phyloP scores from a whole-genome alignment of 2,888 invertebrate genomes.

The Zaprionus lineosus region DNA sequence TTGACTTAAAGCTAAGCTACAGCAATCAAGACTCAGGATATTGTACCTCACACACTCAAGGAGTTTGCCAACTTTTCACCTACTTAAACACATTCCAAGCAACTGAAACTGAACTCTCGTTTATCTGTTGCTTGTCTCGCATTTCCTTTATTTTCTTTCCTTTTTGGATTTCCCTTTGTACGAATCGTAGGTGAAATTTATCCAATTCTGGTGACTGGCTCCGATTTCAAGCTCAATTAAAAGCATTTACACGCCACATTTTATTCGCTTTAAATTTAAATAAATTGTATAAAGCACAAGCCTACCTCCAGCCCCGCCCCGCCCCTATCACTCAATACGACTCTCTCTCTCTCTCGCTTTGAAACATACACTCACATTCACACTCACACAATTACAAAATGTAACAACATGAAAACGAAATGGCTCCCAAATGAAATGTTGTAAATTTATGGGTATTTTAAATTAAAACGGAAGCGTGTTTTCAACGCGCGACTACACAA shows the following conservation, averaged over 20 bases:
- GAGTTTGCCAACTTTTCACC: too few species aligned
- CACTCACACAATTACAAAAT: slow-evolving; percentile 75
- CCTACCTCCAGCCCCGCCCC: slow-evolving; percentile 9
- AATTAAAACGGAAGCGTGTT: slow-evolving; percentile 83
- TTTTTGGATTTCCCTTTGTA: not conserved
- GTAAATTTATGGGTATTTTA: slow-evolving; percentile 83
- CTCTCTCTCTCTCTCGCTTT: slow-evolving; percentile 14
- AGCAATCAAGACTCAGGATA: too few species aligned
- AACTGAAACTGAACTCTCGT: not conserved
- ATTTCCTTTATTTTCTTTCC: too few species aligned
- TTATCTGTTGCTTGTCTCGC: slow-evolving; percentile 37
- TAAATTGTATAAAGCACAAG: slow-evolving; percentile 53
- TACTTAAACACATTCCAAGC: too few species aligned
- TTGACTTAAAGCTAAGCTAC: too few species aligned
- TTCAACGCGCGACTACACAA: slow-evolving; percentile 69
- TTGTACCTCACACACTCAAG: too few species aligned
- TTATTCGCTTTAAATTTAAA: slow-evolving; percentile 64
- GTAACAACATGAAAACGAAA: slow-evolving; percentile 73
- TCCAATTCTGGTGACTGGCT: slow-evolving; percentile 51
- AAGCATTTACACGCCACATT: slow-evolving; percentile 68
- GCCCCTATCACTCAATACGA: not conserved
- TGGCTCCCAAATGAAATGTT: slow-evolving; percentile 82
- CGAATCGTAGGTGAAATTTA: slow-evolving; percentile 3
- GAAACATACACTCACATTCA: too few species aligned
- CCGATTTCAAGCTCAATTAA: slow-evolving; percentile 72